Base-by-base conservation (phyloP, 1,140 invertebrate species). In the Lepidurus packardi region DNA sequence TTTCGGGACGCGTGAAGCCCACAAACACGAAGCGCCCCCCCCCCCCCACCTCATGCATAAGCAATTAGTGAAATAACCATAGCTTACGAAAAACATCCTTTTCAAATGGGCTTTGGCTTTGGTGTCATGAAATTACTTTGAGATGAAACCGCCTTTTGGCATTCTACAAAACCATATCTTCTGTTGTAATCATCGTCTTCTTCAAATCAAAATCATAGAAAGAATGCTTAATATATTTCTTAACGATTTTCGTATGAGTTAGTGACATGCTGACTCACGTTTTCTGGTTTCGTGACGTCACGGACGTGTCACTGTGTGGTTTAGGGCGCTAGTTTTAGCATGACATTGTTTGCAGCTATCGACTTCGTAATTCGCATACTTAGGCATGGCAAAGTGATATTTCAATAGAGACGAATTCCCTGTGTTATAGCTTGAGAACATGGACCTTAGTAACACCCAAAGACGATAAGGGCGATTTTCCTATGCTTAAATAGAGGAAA, bases 11-110 rank as follows among this genome's bases (percentile, higher is more conserved):
- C 53, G 53, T 65, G 53, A 65, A 65, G 16, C 34, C 34, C 34
- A 34, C 34, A 34, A 34, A 21, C 53, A n/a, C 53, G 1, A 65
- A 65, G 21, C 53, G 53, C 21, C n/a, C 53, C 53, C 53, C 25
- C 34, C 34, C 34, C 34, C 34, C 3, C n/a, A n/a, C n/a, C 34
- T 65, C 53, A 65, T 65, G 53, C 53, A 65, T 65, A 65, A 65
- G 53, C 53, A 65, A 65, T 65, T 65, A 65, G 53, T 65, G 53
- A 21, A 65, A 65, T 65, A 65, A 65, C 53, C 53, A 65, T 65
- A 65, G 53, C 53, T 65, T 65, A 65, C 53, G n/a, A 65, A 65
- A 34, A 65, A 65, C 53, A 65, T 65, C 53, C 16, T 21, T 65
- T 65, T 65, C 53, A 65, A 65, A 65, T 65, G 13, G 53, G 21